Base-by-base conservation (phyloP, 2,888 invertebrate genomes). In the Erebia epiphron region DNA sequence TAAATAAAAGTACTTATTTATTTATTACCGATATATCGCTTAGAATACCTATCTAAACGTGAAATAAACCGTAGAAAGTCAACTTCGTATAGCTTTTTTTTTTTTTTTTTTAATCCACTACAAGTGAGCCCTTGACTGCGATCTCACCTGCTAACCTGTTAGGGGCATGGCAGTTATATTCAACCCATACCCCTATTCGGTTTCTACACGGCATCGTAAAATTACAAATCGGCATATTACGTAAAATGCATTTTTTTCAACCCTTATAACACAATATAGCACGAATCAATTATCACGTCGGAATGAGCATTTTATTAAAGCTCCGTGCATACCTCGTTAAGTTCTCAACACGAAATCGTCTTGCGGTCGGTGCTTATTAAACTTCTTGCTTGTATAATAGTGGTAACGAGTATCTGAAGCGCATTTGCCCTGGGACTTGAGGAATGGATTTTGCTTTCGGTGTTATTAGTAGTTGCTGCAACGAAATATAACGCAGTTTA, bases 351-450 rank as follows among this genome's bases (percentile, higher is more conserved):
- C 79, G 81, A 78, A 79, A 77, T 82, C 83, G 83, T 81, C 79
- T 79, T 82, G 86, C 75, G 86, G 87, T 87, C 80, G 78, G 76
- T 81, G 83, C 85, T 86, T 87, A 88, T 89, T 89, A 87, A 88
- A 89, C 82, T 88, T 87, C 80, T 75, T 78, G 67, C 26, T 69
- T 75, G 72, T 70, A 63, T 73, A 67, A 73, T 73, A 72, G 62
- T 72, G 56, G 72, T 75, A 65, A 61, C 60, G 46, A 69, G 67
- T 65, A 58, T 68, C 58, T 46, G 62, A 68, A 35, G 50, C 63
- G 35, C 61, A 58, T 72, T 68, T 57, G 46, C 9, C 4, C 16
- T 21, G 54, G 16, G 13, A 41, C 64, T 68, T 58, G 43, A 54
- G 46, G 49, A 21, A 61, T 58, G 41, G 63, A 69, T 35, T 64